phyloP scores from a whole-genome alignment of 2,113 vertebrate species.

The Xerus inauris region DNA sequence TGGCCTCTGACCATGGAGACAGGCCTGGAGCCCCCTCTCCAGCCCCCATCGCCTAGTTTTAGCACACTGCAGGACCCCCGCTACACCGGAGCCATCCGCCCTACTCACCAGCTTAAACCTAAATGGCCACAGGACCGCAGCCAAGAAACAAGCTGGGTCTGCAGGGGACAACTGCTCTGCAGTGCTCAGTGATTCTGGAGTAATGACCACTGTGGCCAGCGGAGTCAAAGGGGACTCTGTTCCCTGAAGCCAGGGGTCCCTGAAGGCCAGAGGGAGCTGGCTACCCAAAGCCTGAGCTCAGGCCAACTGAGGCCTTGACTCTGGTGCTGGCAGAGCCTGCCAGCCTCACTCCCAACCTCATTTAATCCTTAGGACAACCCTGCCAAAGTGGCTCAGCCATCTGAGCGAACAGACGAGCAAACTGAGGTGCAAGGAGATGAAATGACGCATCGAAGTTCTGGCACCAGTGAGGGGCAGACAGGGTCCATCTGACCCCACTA shows the following conservation, averaged over 20 bases:
- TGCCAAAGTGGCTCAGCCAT: not conserved
- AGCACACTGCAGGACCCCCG: conserved; percentile 76
- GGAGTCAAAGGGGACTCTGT: conserved; percentile 84
- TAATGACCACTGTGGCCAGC: conserved; percentile 77
- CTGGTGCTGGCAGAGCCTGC: conserved; percentile 34
- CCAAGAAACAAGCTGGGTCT: conserved; percentile 82
- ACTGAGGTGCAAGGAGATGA: not conserved
- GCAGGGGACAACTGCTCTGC: conserved; percentile 79
- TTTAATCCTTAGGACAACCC: conserved; percentile 1
- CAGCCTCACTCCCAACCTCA: not conserved
- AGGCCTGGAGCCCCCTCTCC: not conserved
- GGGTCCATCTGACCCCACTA: not conserved
- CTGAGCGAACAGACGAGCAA: not conserved
- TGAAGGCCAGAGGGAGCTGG: not conserved
- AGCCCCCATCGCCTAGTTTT: conserved; percentile 63
- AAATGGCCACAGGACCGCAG: conserved; percentile 76
- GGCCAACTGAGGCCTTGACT: not conserved
- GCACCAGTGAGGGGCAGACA: not conserved
- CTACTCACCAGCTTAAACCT: conserved; percentile 81
- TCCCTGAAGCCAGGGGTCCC: conserved; percentile 70
- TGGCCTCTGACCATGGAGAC: not conserved
- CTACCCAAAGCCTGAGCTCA: conserved; percentile 25
- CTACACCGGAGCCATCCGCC: conserved; percentile 73
- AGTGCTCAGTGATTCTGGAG: conserved; percentile 76
- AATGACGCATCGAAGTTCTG: not conserved